Percentiles rank a stretch among this genome's conserved stretches.
Evolutionary conservation across 2,888 invertebrate genomes (phyloP).

Genomic region (Ectropis crepuscularia): DNA sequence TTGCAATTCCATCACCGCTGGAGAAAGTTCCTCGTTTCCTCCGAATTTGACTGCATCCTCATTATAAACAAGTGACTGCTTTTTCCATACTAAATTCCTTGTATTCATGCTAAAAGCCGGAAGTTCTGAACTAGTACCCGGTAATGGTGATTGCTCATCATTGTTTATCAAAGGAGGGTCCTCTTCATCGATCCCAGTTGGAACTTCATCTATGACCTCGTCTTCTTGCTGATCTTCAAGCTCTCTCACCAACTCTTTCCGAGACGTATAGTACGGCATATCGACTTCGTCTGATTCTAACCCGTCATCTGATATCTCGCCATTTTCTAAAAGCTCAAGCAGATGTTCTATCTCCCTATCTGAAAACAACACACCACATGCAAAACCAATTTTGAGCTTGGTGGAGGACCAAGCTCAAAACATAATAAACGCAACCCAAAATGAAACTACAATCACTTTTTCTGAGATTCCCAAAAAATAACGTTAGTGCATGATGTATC

Average conservation of each 20-base stretch:
- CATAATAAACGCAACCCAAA: constrained; percentile 20
- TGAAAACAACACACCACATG: too few relatives aligned
- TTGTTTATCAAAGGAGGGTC: constrained; percentile 32
- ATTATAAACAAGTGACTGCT: constrained; percentile 33
- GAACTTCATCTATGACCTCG: constrained; percentile 6
- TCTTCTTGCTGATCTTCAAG: constrained; percentile 24
- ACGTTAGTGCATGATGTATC: constrained; percentile 27
- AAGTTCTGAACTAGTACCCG: too few relatives aligned
- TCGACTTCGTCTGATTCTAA: constrained; percentile 36
- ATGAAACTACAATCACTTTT: constrained; percentile 14
- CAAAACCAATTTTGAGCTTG: too few relatives aligned
- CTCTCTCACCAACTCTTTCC: constrained; percentile 27
- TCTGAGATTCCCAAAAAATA: constrained; percentile 15
- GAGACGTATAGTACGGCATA: constrained; percentile 34
- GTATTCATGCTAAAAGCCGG: constrained; percentile 22
- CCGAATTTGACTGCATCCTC: constrained; percentile 34
- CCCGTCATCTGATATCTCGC: constrained; percentile 34
- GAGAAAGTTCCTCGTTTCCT: constrained; percentile 32
- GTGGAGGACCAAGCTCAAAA: constrained; percentile 32
- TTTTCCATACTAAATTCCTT: constrained; percentile 37
- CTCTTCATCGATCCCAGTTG: constrained; percentile 10
- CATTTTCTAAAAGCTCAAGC: constrained; percentile 28
- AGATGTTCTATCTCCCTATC: constrained; percentile 24
- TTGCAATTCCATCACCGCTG: constrained; percentile 34
- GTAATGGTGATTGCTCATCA: constrained; percentile 13